Evolutionary conservation across 2,113 vertebrate species (phyloP).

Genomic region (Salminus brasiliensis): DNA sequence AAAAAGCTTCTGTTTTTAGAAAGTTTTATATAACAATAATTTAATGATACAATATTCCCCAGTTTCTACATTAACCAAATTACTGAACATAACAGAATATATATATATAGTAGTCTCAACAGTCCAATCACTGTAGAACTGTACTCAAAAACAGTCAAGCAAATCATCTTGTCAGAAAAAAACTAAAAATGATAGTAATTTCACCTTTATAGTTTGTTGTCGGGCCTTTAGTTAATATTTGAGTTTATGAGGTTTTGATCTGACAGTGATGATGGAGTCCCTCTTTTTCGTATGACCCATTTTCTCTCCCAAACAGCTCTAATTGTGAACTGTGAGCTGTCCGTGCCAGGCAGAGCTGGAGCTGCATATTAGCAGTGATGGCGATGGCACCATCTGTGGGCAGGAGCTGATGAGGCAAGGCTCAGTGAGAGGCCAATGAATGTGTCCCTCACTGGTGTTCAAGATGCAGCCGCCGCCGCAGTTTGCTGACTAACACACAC

Average conservation of each 20-base stretch:
- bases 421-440: conserved; percentile 38
- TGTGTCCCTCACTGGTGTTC: conserved; percentile 36
- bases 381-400: conserved; percentile 54
- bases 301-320: conserved; percentile 27
- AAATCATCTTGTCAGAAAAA: no score
- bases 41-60: no score
- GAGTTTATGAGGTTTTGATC: neutral
- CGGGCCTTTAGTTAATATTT: no score
- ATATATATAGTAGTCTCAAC: no score
- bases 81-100: no score
- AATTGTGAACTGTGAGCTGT: conserved; percentile 43
- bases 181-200: no score
- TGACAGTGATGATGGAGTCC: neutral
- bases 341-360: conserved; percentile 44
- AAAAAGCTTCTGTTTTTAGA: no score
- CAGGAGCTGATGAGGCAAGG: conserved; percentile 50
- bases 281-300: conserved; percentile 38
- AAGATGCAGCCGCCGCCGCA: conserved; percentile 35
- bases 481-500: conserved; percentile 9
- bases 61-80: no score
- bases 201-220: no score
- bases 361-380: conserved; percentile 50
- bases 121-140: no score
- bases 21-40: no score
- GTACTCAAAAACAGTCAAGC: no score